Evolutionary conservation across 2,113 vertebrate species (phyloP), one percentile per base, ranked within the genome.

Genomic region (Stomatorhinus ivindoensis): DNA sequence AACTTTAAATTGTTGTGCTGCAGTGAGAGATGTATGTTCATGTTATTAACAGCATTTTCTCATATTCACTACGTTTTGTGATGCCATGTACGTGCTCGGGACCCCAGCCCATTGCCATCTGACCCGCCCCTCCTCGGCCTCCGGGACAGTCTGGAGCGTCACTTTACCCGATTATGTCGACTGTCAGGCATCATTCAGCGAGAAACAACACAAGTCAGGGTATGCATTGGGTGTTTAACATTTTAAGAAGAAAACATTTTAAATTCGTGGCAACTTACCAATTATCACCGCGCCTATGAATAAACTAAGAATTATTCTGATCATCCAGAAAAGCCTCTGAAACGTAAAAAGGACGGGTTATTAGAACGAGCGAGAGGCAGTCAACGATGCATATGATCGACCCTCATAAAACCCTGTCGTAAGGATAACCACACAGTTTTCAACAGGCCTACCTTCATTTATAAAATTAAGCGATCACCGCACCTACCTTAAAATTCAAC

Each of bases 241-340:
- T 42, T 80, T 39, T 19, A 19, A 4, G 15, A 4, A 17, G 17
- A 80, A 42, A 80, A 39, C 35, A 17, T 42, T 27, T 80, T 19
- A 35, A 42, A 80, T 42, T 15, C 11, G 61, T 19, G 46, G 19
- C 88, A 88, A 96, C 97, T 97, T 89, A 99, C 98, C 96, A 0
- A 99, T 96, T 15, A 97, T 97, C 88, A 97, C 97, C 0, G 88
- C 93, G 35, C 98, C 98, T 80, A 98, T 94, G 13, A 97, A 93
- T 19, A 99, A 95, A 91, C 97, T 99, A 90, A 95, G 93, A 55
- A 97, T 93, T 91, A 98, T 96, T 91, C 98, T 94, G 46, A 97
- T 92, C 84, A 96, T 94, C 98, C 98, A 99, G 92, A 97, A 96
- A 44, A 97, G 90, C 92, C 98, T 96, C 98, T 99, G 94, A 35